These are phyloP conservation scores for Onychostoma macrolepis DNA, from an alignment of 2,113 vertebrate species.

Conservation along the genomic window DNA sequence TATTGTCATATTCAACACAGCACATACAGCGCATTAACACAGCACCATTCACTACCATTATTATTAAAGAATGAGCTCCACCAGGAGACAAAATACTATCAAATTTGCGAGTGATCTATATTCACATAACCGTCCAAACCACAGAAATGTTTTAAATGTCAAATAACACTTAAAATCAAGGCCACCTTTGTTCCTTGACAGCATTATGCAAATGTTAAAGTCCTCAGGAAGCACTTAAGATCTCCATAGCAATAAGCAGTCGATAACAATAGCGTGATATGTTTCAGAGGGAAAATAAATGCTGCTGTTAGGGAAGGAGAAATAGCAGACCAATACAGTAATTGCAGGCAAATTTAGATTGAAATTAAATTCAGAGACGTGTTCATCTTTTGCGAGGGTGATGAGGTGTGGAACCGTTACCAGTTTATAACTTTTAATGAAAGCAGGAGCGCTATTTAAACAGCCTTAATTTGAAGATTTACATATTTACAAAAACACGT, in stretches of 20 bases:
- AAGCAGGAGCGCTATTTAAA: slow-evolving; percentile 31
- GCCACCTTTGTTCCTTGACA: slow-evolving; percentile 15
- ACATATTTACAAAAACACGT: slow-evolving; percentile 45
- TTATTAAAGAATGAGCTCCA: not conserved
- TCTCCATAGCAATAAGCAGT: slow-evolving; percentile 39
- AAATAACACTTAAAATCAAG: slow-evolving; percentile 16
- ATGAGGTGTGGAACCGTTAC: slow-evolving; percentile 6
- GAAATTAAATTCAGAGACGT: slow-evolving; percentile 13
- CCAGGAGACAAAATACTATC: not conserved
- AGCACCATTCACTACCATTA: not conserved
- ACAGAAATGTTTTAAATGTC: slow-evolving; percentile 1
- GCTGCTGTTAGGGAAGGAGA: not conserved
- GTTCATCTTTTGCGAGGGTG: slow-evolving; percentile 26
- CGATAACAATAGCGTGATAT: not conserved
- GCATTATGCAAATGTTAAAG: slow-evolving; percentile 25
- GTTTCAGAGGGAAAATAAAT: slow-evolving; percentile 24
- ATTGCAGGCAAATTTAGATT: slow-evolving; percentile 25
- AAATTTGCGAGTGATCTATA: not conserved
- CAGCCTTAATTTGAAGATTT: slow-evolving; percentile 41
- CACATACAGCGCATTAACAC: not conserved
- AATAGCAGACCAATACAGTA: slow-evolving; percentile 11
- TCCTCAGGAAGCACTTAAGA: not conserved
- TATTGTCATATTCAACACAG: not conserved
- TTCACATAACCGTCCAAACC: not conserved
- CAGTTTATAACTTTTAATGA: slow-evolving; percentile 31